Evolutionary conservation across 1,140 invertebrate genomes (phyloP).

Genomic region (Cherax destructor): DNA sequence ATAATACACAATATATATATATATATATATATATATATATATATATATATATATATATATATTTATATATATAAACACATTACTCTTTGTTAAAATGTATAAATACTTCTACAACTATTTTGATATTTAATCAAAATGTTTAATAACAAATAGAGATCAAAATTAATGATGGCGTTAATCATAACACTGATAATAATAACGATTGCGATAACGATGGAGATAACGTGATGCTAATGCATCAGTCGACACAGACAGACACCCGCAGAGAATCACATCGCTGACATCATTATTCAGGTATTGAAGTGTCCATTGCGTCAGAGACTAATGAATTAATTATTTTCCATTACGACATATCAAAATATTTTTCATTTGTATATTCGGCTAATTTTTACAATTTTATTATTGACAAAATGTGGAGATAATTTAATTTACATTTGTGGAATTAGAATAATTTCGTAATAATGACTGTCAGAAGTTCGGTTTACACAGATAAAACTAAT

Average conservation of each 20-base stretch:
- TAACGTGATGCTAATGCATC: no score
- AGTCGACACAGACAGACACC: background rate
- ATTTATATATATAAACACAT: no score
- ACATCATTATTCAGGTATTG: background rate
- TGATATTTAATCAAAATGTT: no score
- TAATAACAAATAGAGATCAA: background rate
- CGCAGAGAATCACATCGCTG: background rate
- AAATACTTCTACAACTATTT: no score
- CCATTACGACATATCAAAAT: conserved; percentile 25
- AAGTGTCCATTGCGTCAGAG: background rate
- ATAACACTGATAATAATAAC: background rate
- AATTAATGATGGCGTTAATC: background rate
- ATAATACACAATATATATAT: no score
- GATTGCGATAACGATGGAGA: background rate
- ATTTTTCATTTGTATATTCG: conserved; percentile 19
- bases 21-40: no score
- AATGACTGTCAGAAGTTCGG: background rate
- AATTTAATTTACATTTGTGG: conserved; percentile 20
- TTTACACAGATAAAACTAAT: background rate
- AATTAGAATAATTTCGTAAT: conserved; percentile 22
- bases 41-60: no score
- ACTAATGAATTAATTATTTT: conserved; percentile 27
- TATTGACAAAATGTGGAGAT: conserved; percentile 29
- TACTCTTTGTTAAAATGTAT: no score
- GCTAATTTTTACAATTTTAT: conserved; percentile 18